phyloP scores from a whole-genome alignment of 2,113 vertebrate species.

The Nothocercus nigrocapillus region DNA sequence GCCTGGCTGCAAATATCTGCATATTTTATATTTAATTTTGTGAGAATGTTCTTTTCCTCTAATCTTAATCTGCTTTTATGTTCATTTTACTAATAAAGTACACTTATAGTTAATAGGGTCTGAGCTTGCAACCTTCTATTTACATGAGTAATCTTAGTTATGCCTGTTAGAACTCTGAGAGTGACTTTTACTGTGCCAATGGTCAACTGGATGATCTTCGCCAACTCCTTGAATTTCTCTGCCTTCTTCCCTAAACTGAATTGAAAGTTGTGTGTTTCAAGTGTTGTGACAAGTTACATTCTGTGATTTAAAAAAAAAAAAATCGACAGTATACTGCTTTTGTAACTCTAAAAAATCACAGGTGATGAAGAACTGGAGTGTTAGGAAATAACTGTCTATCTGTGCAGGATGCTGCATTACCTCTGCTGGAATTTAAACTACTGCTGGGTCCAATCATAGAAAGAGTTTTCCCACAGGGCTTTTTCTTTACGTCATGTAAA shows the following conservation, averaged over 20 bases:
- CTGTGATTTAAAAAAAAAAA: background rate
- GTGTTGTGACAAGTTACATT: background rate
- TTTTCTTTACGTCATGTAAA: background rate
- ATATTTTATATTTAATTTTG: slow-evolving; percentile 38
- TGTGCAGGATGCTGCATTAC: background rate
- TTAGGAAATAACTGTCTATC: background rate
- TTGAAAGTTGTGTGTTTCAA: background rate
- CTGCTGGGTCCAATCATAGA: background rate
- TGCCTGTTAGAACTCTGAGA: background rate
- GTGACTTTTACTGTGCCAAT: background rate
- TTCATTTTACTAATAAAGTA: background rate
- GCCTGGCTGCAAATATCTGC: slow-evolving; percentile 39
- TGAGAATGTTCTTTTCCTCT: background rate
- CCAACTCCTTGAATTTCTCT: background rate
- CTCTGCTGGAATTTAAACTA: background rate
- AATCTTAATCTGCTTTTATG: background rate
- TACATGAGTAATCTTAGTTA: too few species aligned
- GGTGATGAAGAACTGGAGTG: background rate
- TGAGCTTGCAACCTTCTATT: background rate
- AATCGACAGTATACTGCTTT: background rate
- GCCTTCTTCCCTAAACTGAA: fast-evolving
- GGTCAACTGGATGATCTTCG: background rate
- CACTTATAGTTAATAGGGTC: background rate
- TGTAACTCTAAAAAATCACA: background rate
- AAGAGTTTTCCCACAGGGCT: background rate